These are phyloP conservation scores for Polyergus mexicanus DNA, from an alignment of 1,140 invertebrate species.

Conservation along the genomic window DNA sequence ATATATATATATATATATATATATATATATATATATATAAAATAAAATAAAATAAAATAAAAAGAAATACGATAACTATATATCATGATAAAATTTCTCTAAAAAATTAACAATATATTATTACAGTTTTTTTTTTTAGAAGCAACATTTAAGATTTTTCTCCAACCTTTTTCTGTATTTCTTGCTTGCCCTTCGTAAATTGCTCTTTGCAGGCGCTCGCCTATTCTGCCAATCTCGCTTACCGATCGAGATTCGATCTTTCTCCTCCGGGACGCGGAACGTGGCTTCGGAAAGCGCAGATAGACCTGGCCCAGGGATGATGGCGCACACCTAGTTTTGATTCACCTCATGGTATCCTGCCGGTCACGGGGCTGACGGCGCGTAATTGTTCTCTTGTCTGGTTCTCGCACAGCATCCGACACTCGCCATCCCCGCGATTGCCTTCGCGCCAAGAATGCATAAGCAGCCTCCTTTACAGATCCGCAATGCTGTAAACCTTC, in stretches of 20 bases:
- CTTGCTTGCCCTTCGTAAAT: conserved; percentile 61
- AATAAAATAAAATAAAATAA: conserved; percentile 9
- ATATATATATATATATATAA: neutral
- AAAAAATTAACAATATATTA: conserved; percentile 6
- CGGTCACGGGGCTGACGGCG: conserved; percentile 83
- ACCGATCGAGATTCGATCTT: conserved; percentile 78
- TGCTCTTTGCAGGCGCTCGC: conserved; percentile 64
- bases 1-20: too few species aligned
- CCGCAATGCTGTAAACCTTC: conserved; percentile 73
- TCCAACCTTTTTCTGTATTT: conserved; percentile 8
- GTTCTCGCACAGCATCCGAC: conserved; percentile 74
- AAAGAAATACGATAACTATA: neutral
- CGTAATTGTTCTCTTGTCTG: conserved; percentile 85
- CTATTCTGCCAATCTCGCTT: conserved; percentile 73
- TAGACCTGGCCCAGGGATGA: conserved; percentile 75
- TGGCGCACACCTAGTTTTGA: conserved; percentile 81
- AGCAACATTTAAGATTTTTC: conserved; percentile 35
- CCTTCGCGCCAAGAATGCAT: conserved; percentile 82
- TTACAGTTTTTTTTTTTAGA: neutral
- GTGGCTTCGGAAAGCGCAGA: conserved; percentile 72
- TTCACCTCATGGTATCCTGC: conserved; percentile 82
- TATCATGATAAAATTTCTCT: neutral
- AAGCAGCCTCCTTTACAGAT: conserved; percentile 75
- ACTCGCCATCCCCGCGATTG: conserved; percentile 78
- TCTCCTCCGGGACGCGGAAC: conserved; percentile 72